Evolutionary conservation across 2,888 invertebrate genomes (phyloP), one percentile per base, ranked within the genome.

Genomic region (Ichneumoninae sp.): DNA sequence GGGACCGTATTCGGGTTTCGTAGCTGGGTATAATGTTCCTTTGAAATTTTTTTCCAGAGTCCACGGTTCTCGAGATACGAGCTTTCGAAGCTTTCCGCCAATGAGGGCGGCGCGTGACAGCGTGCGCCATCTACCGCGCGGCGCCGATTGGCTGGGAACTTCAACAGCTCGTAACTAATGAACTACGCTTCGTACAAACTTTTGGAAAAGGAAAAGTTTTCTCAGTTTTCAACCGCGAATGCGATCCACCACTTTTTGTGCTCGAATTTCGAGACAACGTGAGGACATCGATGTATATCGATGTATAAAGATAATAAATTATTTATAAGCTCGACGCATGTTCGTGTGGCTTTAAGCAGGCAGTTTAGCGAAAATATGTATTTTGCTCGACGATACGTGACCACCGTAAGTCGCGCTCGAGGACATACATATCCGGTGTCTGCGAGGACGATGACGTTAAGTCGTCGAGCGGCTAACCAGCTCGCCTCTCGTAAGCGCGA

Each of bases 341-440:
- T 16, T 62, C 30, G 16, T 33, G 6, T 33, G 16, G n/a, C 62
- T 16, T 62, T 62, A 62, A 8, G 19, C 40, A 66, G 62, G 33
- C 71, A 47, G 52, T 74, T 74, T n/a, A 76, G 22, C 44, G 60
- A 68, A 80, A 80, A 33, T 13, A 71, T 26, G 71, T 65, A 36
- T 80, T 72, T 80, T 76, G 79, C 75, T 85, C 91, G 89, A 80
- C 89, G 89, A 91, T 87, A 88, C 91, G 91, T 90, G 90, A 91
- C 90, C 88, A 72, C 86, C 90, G 91, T 91, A 91, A 91, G 89
- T 89, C 89, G 87, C 84, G 88, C 86, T 87, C 83, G 85, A 88
- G 89, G 89, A 89, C 89, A 87, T 90, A 89, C 89, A 88, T 90
- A 90, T 91, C 90, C 90, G 90, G 86, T 86, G 82, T 86, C 83